Base-by-base conservation (phyloP, 92 coral and sea anemone genomes). In the Porites cylindrica region DNA sequence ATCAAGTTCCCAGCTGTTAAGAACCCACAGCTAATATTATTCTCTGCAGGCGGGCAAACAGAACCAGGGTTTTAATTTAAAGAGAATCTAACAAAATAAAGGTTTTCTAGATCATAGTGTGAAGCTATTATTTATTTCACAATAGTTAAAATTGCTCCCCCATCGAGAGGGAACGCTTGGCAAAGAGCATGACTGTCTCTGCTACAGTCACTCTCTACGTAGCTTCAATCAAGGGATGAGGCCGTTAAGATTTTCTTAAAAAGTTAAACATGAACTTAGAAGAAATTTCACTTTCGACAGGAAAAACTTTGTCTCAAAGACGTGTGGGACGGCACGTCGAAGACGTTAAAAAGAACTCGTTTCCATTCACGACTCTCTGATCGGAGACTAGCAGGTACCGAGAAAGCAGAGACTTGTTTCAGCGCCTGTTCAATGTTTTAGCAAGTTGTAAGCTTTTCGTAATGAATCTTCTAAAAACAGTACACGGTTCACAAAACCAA, bases 41-140 rank as follows among this genome's bases (percentile, higher is more conserved):
- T 43, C 87, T 61, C 87, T 26, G 79, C 87, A 83, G 87, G 87
- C 29, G 87, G 87, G 80, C 87, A 61, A 13, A 61, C 51, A 73
- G 63, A 73, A 20, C 64, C 52, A 29, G 18, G 18, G 80, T 61
- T 83, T 82, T 83, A 83, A 83, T 83, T 38, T 83, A 83, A 63
- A 21, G 21, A 16, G n/a, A 83, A 83, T 50, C 52, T 62, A 62
- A 52, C 65, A 13, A 43, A 47, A 24, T 70, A 83, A 83, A 61
- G 23, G 51, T 73, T 83, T 83, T 83, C 62, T 59, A 38, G 12
- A 23, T 68, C 81, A 62, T 16, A 26, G 51, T 50, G 43, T 12
- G 79, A 73, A 38, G 38, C 47, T 83, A 63, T 83, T 64, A 53
- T 52, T 50, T 43, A 56, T 66, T 72, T 50, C 32, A 83, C 87